Percentiles rank a stretch among this genome's conserved stretches.
Conservation (phyloP, 2,797 vertebrate species). For the Esox masquinongy region DNA sequence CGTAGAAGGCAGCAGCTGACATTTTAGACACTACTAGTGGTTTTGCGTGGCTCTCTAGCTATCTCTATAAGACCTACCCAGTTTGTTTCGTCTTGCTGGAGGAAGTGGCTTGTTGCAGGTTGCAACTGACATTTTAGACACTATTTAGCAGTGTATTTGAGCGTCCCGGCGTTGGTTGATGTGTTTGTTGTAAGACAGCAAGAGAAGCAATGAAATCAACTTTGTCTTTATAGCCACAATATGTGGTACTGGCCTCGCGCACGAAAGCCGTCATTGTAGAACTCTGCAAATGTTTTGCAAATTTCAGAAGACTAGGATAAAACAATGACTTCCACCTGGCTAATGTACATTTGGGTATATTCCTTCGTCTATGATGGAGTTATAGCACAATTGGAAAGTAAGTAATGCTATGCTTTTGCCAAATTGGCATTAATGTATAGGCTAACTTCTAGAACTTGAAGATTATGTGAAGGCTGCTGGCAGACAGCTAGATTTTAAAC, state of each 20-base stretch:
- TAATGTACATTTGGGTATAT: conserved; percentile 14
- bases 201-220: background rate
- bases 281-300: background rate
- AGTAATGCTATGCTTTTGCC: conserved; percentile 38
- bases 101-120: background rate
- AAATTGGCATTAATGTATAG: background rate
- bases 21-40: background rate
- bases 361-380: conserved; percentile 26
- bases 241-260: background rate
- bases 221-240: background rate
- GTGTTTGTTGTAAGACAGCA: background rate
- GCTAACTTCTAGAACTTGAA: background rate
- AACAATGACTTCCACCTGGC: background rate
- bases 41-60: no score
- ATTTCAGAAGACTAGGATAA: background rate
- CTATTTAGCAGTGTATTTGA: background rate
- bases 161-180: background rate
- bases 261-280: background rate
- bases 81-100: background rate
- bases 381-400: conserved; percentile 66
- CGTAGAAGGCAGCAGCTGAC: no score
- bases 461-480: background rate
- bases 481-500: background rate
- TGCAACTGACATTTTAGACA: background rate
- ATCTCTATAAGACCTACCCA: background rate